A percentile compares a stretch with the other conserved stretches of the same genome.
These are phyloP conservation scores for Ursus arctos DNA, from an alignment of 2,113 vertebrate species.

Conservation along the genomic window DNA sequence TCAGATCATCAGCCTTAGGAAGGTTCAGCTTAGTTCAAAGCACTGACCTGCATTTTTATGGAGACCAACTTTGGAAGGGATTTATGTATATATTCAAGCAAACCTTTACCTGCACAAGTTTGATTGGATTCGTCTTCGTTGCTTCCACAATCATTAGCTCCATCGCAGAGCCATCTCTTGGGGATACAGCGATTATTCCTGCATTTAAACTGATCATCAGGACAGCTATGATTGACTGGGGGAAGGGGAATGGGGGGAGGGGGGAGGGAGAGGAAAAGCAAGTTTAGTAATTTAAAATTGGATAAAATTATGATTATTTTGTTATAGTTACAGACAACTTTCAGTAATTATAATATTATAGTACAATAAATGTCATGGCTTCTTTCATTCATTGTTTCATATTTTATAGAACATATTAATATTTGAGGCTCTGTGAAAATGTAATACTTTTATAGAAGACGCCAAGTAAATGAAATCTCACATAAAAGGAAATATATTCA, in stretches of 20 bases:
- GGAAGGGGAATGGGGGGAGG: not conserved
- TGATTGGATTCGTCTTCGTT: conserved; percentile 96
- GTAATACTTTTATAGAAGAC: not conserved
- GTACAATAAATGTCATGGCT: not conserved
- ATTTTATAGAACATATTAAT: conserved; percentile 23
- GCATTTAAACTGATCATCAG: conserved; percentile 97
- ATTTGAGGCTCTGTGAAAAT: not conserved
- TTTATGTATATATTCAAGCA: not conserved
- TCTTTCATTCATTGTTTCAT: not conserved
- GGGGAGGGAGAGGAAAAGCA: not conserved
- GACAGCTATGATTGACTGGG: conserved; percentile 96
- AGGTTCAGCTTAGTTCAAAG: conserved; percentile 29
- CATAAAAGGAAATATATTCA: not conserved
- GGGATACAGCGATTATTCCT: conserved; percentile 98
- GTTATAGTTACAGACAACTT: not conserved
- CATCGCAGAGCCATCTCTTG: conserved; percentile 98
- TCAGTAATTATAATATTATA: not conserved
- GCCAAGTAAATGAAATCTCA: not conserved
- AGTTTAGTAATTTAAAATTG: not conserved
- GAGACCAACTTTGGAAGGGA: not conserved
- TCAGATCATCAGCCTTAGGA: conserved; percentile 58
- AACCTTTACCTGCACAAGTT: conserved; percentile 95
- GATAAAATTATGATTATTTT: conserved; percentile 42
- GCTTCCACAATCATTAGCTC: conserved; percentile 96
- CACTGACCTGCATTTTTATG: conserved; percentile 1